These are phyloP conservation scores for Phacellophora camtschatica DNA, from an alignment of 30 jellyfish, hydroid and myxozoan species.

Conservation along the genomic window DNA sequence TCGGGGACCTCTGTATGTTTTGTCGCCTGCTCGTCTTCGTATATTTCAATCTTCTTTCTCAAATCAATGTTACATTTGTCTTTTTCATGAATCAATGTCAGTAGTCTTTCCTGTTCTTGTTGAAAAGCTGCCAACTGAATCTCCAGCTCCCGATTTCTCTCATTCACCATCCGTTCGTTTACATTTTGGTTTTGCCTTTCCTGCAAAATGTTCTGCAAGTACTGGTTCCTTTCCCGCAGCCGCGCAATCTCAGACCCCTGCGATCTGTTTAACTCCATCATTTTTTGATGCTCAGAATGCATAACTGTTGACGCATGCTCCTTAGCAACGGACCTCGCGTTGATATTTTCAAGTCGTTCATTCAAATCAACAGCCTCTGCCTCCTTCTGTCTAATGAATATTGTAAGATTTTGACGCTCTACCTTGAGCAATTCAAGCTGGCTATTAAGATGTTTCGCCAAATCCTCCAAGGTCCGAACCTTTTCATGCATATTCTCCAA, in stretches of 20 bases:
- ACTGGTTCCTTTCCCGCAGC: slow-evolving; percentile 63
- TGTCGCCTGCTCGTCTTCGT: background rate
- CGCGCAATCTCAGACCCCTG: slow-evolving; percentile 81
- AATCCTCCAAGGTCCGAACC: slow-evolving; percentile 48
- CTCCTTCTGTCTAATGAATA: slow-evolving; percentile 25
- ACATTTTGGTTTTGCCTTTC: slow-evolving; percentile 43
- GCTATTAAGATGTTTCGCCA: slow-evolving; percentile 46
- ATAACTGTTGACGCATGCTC: slow-evolving; percentile 72
- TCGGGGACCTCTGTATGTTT: background rate
- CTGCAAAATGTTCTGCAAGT: slow-evolving; percentile 49
- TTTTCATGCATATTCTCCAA: slow-evolving; percentile 27
- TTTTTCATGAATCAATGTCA: slow-evolving; percentile 65
- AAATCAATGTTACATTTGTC: slow-evolving; percentile 3
- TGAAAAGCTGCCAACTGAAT: slow-evolving; percentile 73
- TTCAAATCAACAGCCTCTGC: slow-evolving; percentile 73
- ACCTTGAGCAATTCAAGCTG: slow-evolving; percentile 63
- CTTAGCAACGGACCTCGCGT: slow-evolving; percentile 76
- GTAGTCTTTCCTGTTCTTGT: slow-evolving; percentile 69
- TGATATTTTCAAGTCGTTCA: slow-evolving; percentile 59
- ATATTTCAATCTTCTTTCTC: background rate
- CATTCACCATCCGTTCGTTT: slow-evolving; percentile 1
- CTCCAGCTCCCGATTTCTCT: slow-evolving; percentile 37
- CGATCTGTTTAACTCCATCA: slow-evolving; percentile 59
- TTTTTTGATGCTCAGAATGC: slow-evolving; percentile 70
- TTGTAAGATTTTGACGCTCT: slow-evolving; percentile 48